phyloP scores from a whole-genome alignment of 2,888 invertebrate species.

The Chaetogeoica ovagalla region DNA sequence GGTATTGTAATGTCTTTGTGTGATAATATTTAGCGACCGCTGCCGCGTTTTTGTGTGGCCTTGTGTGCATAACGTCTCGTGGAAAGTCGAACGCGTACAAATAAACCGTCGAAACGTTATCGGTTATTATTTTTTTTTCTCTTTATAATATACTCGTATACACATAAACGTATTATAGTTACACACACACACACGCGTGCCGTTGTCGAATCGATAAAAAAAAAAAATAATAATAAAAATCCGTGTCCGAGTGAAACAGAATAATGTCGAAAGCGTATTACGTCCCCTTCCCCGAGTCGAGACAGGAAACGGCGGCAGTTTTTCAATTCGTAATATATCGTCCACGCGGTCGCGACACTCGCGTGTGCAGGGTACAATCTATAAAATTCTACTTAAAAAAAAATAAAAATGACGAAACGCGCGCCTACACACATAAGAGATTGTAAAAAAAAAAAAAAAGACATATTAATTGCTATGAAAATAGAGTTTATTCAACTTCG shows the following conservation, averaged over 20 bases:
- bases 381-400: not conserved
- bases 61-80: not conserved
- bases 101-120: not conserved
- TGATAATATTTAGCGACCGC: not conserved
- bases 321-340: slow-evolving; percentile 2
- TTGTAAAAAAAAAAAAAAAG: not conserved
- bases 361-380: not conserved
- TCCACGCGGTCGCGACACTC: not conserved
- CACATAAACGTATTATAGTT: too few species aligned
- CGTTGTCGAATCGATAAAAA: not conserved
- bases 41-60: not conserved
- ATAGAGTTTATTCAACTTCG: not conserved
- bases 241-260: not conserved
- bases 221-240: not conserved
- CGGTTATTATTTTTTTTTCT: not conserved
- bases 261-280: slow-evolving; percentile 13
- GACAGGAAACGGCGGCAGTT: not conserved
- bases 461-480: not conserved
- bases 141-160: too few species aligned
- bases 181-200: slow-evolving; percentile 20
- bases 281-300: not conserved
- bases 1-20: not conserved
- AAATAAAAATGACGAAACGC: not conserved
- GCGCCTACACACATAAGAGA: not conserved
- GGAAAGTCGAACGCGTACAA: not conserved